Percentiles rank a stretch among this genome's conserved stretches.
phyloP scores from a whole-genome alignment of 1,140 invertebrate species.

The Lordiphosa clarofinis region DNA sequence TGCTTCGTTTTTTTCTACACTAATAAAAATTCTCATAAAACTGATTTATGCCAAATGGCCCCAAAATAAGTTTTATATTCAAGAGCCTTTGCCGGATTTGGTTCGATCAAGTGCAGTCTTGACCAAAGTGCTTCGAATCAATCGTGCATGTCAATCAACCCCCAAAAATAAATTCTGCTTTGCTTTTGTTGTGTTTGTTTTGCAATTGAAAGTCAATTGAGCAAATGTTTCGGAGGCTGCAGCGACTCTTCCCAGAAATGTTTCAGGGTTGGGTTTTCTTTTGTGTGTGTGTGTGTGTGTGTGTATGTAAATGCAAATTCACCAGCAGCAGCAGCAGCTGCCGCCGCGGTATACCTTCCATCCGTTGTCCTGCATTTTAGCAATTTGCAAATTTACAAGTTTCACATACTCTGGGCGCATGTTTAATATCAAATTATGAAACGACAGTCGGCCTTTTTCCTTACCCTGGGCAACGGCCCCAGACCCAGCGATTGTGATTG shows the following conservation, averaged over 20 bases:
- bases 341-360: neutral
- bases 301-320: constrained; percentile 52
- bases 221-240: constrained; percentile 29
- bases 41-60: constrained; percentile 62
- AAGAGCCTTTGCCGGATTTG: constrained; percentile 2
- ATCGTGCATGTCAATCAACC: constrained; percentile 44
- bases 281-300: constrained; percentile 10
- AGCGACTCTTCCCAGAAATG: constrained; percentile 12
- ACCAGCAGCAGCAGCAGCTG: constrained; percentile 25
- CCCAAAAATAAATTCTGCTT: constrained; percentile 35
- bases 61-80: constrained; percentile 4
- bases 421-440: constrained; percentile 76
- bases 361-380: constrained; percentile 63
- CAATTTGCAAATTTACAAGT: constrained; percentile 77
- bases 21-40: constrained; percentile 59
- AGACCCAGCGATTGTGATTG: constrained; percentile 52
- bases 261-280: constrained; percentile 9
- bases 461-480: constrained; percentile 3
- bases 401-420: constrained; percentile 57
- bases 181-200: constrained; percentile 39
- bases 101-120: constrained; percentile 35
- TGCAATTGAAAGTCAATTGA: constrained; percentile 62
- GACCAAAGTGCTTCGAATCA: constrained; percentile 25
- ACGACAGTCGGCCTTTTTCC: constrained; percentile 47
- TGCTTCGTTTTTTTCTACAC: too few relatives aligned